Evolutionary conservation across 2,888 invertebrate species (phyloP), one percentile per base, ranked within the genome.

Genomic region (Disparrhopalites patrizii): DNA sequence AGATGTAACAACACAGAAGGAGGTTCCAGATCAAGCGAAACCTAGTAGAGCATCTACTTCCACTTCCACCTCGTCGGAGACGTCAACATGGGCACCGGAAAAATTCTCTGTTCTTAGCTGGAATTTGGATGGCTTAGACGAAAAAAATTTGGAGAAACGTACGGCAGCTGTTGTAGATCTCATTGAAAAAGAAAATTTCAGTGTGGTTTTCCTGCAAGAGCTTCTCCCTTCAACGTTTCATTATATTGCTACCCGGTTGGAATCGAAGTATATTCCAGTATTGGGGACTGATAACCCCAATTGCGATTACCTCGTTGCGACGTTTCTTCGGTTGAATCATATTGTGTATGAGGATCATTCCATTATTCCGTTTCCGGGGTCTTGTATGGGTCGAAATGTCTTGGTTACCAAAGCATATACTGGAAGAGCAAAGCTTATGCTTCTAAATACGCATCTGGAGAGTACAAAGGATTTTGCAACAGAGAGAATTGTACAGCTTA

Each of bases 121-220:
- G 85, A 85, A 85, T 76, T 79, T 85, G 61, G 85, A 85, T 78
- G 85, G 85, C 1, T 76, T 85, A 7, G 83, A 84, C 76, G 77
- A 78, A 2, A 78, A 78, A 55, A 82, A 82, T 74, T 70, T 83
- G 1, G 77, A 78, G 27, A 80, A 79, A 8, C 76, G 85, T 58
- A 82, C 82, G n/a, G 79, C 79, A 68, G 81, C 80, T 28, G 82
- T 83, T 1, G 79, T 81, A 66, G 78, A 81, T 54, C 78, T 80
- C 27, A 80, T 85, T 40, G 79, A 79, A 64, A 77, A 75, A 63
- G 81, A 83, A 68, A 79, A 80, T 25, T 82, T 84, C 13, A 83
- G 84, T 74, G 79, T 84, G 30, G 80, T 85, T 1, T 84, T 83
- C 72, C 78, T 85, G 18, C 85, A 85, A 79, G 85, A 85, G 77